These are phyloP conservation scores for Vanessa cardui DNA, from an alignment of 2,888 invertebrate genomes.

Conservation along the genomic window DNA sequence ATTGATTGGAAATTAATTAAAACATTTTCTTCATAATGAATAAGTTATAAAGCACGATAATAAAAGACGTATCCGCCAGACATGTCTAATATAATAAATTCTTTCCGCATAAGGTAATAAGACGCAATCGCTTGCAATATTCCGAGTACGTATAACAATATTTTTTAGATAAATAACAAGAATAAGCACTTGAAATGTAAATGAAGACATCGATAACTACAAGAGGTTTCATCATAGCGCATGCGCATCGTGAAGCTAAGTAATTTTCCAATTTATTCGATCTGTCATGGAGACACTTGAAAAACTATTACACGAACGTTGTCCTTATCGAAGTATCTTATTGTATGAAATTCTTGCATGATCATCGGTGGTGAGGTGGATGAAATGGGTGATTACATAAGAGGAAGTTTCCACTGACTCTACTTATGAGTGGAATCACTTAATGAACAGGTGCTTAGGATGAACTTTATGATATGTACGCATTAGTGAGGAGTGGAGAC, in stretches of 20 bases:
- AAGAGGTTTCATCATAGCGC: conserved; percentile 18
- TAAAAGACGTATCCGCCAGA: not conserved
- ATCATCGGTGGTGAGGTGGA: too few relatives aligned
- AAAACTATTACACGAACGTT: not conserved
- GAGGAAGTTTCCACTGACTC: too few relatives aligned
- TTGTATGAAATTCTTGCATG: not conserved
- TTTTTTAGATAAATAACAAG: not conserved
- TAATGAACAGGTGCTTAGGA: too few relatives aligned
- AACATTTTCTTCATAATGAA: too few relatives aligned
- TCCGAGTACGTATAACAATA: conserved; percentile 4
- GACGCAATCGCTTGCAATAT: conserved; percentile 3
- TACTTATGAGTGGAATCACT: too few relatives aligned
- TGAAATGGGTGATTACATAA: too few relatives aligned
- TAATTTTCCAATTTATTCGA: conserved; percentile 17
- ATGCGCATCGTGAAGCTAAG: conserved; percentile 2
- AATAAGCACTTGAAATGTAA: conserved; percentile 6
- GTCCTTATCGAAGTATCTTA: too few relatives aligned
- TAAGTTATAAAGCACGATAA: not conserved
- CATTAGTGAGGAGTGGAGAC: too few relatives aligned
- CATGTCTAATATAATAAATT: not conserved
- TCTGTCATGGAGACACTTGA: not conserved
- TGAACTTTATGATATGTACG: too few relatives aligned
- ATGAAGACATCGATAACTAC: conserved; percentile 5
- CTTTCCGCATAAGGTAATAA: not conserved
- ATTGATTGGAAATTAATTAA: too few relatives aligned